Base-by-base conservation (phyloP, 2,113 vertebrate genomes). In the Megaleporinus macrocephalus region DNA sequence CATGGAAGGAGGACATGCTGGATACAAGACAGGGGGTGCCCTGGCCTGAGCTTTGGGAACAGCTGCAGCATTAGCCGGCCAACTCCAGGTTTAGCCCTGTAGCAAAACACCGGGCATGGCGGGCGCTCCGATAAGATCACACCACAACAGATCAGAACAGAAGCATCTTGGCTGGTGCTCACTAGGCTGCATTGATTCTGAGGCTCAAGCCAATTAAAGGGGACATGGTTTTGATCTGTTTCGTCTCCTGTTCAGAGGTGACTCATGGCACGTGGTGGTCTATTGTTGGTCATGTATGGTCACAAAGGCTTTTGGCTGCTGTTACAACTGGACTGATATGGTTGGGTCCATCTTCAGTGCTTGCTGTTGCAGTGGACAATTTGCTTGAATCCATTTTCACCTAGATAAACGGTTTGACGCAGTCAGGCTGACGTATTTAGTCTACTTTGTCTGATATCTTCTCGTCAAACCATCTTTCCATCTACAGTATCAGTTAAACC, bases 41-140 rank as follows among this genome's bases (percentile, higher is more conserved):
- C 73, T 61, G 30, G n/a, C 22, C 33, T 70, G 66, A 70, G 83
- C 80, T 82, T 81, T 82, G 26, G 68, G 24, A 86, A 88, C 93
- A 95, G 94, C 93, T 95, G 94, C 88, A 80, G 78, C 69, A 84
- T 86, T 86, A 84, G 79, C 82, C 84, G 47, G 33, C 63, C 0
- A 79, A 84, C 77, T 86, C 88, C 87, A 75, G 86, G 90, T 89
- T 91, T 91, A 93, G 90, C 85, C 79, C 72, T 74, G 49, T 66
- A 66, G 76, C 15, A 75, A n/a, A 87, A 81, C n/a, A 55, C 73
- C 63, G 65, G 29, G 49, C 74, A 53, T 79, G 83, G 85, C 76
- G 62, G 29, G 33, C 49, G 76, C 86, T 90, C 86, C 18, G 53
- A 82, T 82, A 85, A 87, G 87, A 82, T 89, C 87, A 78, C 65